These are phyloP conservation scores for Coregonus suidteri DNA, from an alignment of 2,797 vertebrate species.

Conservation along the genomic window DNA sequence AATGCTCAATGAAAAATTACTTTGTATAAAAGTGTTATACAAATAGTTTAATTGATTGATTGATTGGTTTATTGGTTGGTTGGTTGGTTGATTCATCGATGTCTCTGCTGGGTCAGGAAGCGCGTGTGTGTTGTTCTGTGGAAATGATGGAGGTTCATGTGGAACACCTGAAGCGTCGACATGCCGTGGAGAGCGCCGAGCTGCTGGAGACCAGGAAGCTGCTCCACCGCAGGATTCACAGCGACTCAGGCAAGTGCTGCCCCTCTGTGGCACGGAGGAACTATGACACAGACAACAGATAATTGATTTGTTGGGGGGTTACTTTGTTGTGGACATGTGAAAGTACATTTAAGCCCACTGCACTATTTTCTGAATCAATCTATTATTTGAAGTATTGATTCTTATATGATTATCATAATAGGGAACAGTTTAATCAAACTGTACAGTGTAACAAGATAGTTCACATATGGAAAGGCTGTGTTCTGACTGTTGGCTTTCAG, in stretches of 20 bases:
- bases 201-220: slow-evolving; percentile 72
- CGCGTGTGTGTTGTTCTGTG: slow-evolving; percentile 60
- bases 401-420: neutral
- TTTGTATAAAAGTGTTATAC: neutral
- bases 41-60: neutral
- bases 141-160: slow-evolving; percentile 75
- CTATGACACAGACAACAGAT: neutral
- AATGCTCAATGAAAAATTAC: neutral
- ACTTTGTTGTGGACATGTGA: too few relatives aligned
- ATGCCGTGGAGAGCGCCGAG: slow-evolving; percentile 64
- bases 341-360: too few relatives aligned
- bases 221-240: slow-evolving; percentile 68
- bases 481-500: slow-evolving; percentile 13
- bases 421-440: neutral
- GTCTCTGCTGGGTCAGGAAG: slow-evolving; percentile 62
- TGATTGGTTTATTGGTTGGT: neutral
- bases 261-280: neutral
- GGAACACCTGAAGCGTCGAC: slow-evolving; percentile 71
- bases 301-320: neutral
- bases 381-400: too few relatives aligned
- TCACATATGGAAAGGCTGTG: neutral
- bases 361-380: too few relatives aligned
- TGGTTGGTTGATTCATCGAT: neutral
- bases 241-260: slow-evolving; percentile 44
- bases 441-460: neutral